A percentile compares a stretch with the other conserved stretches of the same genome.
Conservation (phyloP, 2,113 vertebrate genomes). For the Solea senegalensis region DNA sequence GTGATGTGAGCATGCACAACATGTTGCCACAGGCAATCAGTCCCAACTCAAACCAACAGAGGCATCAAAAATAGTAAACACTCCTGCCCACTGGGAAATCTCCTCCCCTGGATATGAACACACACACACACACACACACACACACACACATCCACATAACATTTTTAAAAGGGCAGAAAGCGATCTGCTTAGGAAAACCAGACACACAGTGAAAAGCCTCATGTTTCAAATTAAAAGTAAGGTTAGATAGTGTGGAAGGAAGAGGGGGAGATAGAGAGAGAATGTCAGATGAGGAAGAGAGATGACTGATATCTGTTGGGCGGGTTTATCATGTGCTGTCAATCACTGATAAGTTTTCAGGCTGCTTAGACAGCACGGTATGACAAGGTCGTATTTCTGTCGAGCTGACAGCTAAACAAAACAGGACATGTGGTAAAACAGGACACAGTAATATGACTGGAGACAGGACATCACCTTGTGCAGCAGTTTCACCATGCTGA, state of each 20-base stretch:
- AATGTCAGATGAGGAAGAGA: constrained; percentile 35
- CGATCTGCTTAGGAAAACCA: constrained; percentile 26
- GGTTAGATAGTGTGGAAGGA: constrained; percentile 27
- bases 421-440: constrained; percentile 9
- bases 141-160: constrained; percentile 27
- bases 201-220: constrained; percentile 7
- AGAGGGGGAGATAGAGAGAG: constrained; percentile 17
- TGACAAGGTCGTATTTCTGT: constrained; percentile 59
- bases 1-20: constrained; percentile 60
- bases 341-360: constrained; percentile 60
- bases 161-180: constrained; percentile 51
- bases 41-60: constrained; percentile 58
- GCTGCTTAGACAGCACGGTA: constrained; percentile 32
- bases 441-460: constrained; percentile 12
- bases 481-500: constrained; percentile 75
- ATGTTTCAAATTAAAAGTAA: constrained; percentile 39
- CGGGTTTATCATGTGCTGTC: constrained; percentile 56
- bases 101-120: constrained; percentile 27
- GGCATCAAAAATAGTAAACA: constrained; percentile 59
- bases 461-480: constrained; percentile 77
- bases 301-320: constrained; percentile 45
- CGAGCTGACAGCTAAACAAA: constrained; percentile 58
- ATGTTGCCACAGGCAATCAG: constrained; percentile 56
- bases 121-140: constrained; percentile 27
- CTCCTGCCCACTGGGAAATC: constrained; percentile 36